These are phyloP conservation scores for Andrena cerasifolii DNA, from an alignment of 1,140 invertebrate species.

Conservation along the genomic window DNA sequence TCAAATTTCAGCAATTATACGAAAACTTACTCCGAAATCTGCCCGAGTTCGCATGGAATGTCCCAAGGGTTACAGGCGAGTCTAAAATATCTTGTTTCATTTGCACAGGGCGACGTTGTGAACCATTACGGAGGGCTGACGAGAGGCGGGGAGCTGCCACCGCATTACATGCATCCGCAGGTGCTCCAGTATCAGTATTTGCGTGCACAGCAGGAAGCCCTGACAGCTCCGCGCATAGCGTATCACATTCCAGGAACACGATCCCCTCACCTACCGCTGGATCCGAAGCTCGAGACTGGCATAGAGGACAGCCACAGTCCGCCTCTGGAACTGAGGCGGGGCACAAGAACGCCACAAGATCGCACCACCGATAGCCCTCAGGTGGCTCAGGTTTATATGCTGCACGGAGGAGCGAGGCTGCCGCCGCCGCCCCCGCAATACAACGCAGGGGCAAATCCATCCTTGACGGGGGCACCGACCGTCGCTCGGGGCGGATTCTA, in stretches of 20 bases:
- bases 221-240: conserved; percentile 81
- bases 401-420: conserved; percentile 80
- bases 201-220: conserved; percentile 85
- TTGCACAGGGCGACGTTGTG: conserved; percentile 86
- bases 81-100: conserved; percentile 3
- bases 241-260: conserved; percentile 79
- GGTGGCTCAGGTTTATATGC: conserved; percentile 87
- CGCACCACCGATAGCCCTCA: conserved; percentile 89
- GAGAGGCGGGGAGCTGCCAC: conserved; percentile 72
- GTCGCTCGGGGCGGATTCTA: conserved; percentile 80
- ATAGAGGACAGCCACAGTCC: conserved; percentile 87
- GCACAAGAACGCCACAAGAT: conserved; percentile 87
- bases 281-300: conserved; percentile 83
- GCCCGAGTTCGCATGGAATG: too few relatives aligned
- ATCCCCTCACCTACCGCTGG: conserved; percentile 77
- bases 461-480: conserved; percentile 66
- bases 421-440: conserved; percentile 79
- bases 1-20: too few relatives aligned
- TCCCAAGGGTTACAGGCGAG: too few relatives aligned
- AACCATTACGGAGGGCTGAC: conserved; percentile 77
- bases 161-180: conserved; percentile 86
- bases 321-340: conserved; percentile 87
- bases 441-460: conserved; percentile 67
- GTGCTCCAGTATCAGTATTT: conserved; percentile 89
- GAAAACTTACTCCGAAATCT: too few relatives aligned